Percentiles rank a stretch among this genome's conserved stretches.
Conservation (phyloP, 2,888 invertebrate genomes). For the Drosophila kokeensis region DNA sequence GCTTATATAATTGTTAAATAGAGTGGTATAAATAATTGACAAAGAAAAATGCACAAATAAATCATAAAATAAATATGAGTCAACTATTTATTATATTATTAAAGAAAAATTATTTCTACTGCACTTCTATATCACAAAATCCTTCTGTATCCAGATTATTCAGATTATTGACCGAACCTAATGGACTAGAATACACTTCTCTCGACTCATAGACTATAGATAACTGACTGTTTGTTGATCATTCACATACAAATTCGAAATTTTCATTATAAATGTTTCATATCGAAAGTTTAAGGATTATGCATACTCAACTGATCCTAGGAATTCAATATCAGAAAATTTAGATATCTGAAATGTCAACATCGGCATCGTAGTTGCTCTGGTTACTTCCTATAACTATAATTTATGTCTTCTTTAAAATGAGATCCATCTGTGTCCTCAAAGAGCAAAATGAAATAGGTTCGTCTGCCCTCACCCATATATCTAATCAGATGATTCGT, state of each 20-base stretch:
- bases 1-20: not conserved
- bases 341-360: not conserved
- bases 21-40: not conserved
- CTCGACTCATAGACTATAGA: not conserved
- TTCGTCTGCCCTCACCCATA: too few relatives aligned
- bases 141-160: not conserved
- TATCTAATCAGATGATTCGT: too few relatives aligned
- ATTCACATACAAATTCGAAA: not conserved
- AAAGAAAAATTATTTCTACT: not conserved
- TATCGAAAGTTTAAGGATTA: not conserved
- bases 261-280: not conserved
- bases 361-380: not conserved
- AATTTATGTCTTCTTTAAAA: too few relatives aligned
- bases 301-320: not conserved
- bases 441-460: not conserved
- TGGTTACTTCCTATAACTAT: not conserved
- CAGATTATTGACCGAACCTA: not conserved
- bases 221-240: not conserved
- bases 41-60: not conserved
- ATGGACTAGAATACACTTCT: not conserved
- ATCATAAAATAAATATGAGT: not conserved
- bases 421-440: not conserved
- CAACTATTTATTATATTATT: not conserved
- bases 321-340: not conserved
- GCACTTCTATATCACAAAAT: not conserved